Conservation (phyloP, 2,888 invertebrate species). For the Masnerella sp. region DNA sequence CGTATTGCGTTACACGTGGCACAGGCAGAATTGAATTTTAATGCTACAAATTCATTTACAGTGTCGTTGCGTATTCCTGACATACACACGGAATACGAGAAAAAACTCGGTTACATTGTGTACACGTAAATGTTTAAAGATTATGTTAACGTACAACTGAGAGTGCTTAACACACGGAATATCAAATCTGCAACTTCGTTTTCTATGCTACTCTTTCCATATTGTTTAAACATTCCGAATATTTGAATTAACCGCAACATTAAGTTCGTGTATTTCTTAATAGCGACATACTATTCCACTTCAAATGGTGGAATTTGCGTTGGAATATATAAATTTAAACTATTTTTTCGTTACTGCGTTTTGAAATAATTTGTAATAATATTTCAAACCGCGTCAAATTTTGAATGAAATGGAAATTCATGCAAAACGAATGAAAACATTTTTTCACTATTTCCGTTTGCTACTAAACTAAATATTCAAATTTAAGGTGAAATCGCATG, state of each 20-base stretch:
- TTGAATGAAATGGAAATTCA: too few relatives aligned
- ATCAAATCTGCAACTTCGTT: conserved; percentile 9
- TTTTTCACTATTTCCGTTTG: too few relatives aligned
- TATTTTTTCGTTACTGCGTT: too few relatives aligned
- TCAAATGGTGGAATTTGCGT: too few relatives aligned
- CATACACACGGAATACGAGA: conserved; percentile 23
- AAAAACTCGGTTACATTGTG: conserved; percentile 15
- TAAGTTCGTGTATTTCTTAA: background rate
- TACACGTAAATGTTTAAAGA: conserved; percentile 34
- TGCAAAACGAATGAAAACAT: too few relatives aligned
- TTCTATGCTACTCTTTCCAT: background rate
- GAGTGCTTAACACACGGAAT: conserved; percentile 16
- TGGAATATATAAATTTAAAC: too few relatives aligned
- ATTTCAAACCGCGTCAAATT: too few relatives aligned
- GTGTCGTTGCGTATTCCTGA: conserved; percentile 37
- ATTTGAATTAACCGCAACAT: background rate
- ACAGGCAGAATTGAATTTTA: conserved; percentile 39
- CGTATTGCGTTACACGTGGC: conserved; percentile 26
- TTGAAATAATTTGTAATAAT: too few relatives aligned
- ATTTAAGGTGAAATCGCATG: too few relatives aligned
- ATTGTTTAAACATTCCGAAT: background rate
- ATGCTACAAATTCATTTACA: conserved; percentile 42
- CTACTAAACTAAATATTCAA: too few relatives aligned
- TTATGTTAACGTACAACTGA: conserved; percentile 28
- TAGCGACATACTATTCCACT: too few relatives aligned